Evolutionary conservation across 2,888 invertebrate genomes (phyloP).

Genomic region (Synergus itoensis): DNA sequence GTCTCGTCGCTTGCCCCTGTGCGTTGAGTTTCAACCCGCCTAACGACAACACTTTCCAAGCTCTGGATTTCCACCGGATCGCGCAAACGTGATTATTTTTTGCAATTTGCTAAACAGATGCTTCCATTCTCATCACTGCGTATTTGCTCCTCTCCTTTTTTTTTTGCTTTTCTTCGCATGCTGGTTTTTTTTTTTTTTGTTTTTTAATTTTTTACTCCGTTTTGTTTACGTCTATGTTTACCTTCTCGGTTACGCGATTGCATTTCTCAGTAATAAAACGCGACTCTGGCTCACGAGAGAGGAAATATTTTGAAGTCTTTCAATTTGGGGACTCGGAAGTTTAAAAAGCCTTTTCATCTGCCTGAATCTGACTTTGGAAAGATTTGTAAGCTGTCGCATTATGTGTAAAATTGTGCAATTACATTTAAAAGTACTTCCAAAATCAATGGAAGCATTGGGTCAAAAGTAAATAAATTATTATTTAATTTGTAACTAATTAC

Average conservation of each 20-base stretch:
- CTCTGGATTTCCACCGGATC: slow-evolving; percentile 52
- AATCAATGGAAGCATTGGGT: too few relatives aligned
- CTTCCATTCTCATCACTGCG: slow-evolving; percentile 54
- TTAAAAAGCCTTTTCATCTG: neutral
- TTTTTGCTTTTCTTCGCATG: slow-evolving; percentile 42
- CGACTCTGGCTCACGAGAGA: neutral
- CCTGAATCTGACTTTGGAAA: neutral
- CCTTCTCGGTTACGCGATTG: slow-evolving; percentile 12
- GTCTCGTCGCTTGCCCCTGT: slow-evolving; percentile 7
- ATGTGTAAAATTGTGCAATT: too few relatives aligned
- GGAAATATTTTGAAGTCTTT: neutral
- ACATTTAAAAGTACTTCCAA: too few relatives aligned
- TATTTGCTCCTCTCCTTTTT: slow-evolving; percentile 52
- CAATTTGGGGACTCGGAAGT: neutral
- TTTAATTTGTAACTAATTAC: too few relatives aligned
- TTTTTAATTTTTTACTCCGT: neutral
- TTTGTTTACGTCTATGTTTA: slow-evolving; percentile 19
- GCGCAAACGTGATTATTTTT: slow-evolving; percentile 75
- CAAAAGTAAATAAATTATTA: too few relatives aligned
- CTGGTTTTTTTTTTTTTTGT: neutral
- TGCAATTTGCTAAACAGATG: slow-evolving; percentile 74
- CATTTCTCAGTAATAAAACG: slow-evolving; percentile 15
- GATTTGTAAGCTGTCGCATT: too few relatives aligned
- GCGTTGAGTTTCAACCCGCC: slow-evolving; percentile 7
- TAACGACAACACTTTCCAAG: slow-evolving; percentile 29